Conservation (phyloP, 2,888 invertebrate species). For the Pantelozetes paolii region DNA sequence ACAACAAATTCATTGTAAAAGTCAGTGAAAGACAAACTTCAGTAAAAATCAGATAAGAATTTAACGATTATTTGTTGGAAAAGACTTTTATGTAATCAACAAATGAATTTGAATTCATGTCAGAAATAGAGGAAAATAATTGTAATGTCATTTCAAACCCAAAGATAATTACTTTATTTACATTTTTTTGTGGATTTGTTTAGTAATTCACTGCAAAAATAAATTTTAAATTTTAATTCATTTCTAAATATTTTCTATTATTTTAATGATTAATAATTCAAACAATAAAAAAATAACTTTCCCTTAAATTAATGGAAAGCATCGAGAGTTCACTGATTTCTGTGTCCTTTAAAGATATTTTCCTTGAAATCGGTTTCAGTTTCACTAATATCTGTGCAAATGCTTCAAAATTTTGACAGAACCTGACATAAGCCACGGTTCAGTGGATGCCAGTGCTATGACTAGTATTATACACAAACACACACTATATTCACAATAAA, state of each 20-base stretch:
- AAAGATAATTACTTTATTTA: no score
- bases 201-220: no score
- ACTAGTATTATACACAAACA: not conserved
- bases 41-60: no score
- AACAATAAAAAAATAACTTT: not conserved
- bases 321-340: conserved; percentile 21
- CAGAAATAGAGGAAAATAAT: no score
- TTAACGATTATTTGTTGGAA: no score
- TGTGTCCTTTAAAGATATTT: not conserved
- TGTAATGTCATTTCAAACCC: no score
- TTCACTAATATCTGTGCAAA: not conserved
- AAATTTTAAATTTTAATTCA: not conserved
- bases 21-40: not conserved
- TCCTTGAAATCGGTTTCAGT: not conserved
- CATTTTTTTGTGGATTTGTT: no score
- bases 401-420: conserved; percentile 26
- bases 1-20: not conserved
- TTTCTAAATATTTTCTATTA: not conserved
- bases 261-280: not conserved
- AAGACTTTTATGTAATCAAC: no score
- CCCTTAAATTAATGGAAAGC: not conserved
- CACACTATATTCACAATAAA: not conserved
- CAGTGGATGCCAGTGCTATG: not conserved
- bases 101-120: no score
- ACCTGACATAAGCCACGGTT: conserved; percentile 28